A percentile compares a stretch with the other conserved stretches of the same genome.
Conservation (phyloP, 2,888 invertebrate species). For the Lasius platythorax region DNA sequence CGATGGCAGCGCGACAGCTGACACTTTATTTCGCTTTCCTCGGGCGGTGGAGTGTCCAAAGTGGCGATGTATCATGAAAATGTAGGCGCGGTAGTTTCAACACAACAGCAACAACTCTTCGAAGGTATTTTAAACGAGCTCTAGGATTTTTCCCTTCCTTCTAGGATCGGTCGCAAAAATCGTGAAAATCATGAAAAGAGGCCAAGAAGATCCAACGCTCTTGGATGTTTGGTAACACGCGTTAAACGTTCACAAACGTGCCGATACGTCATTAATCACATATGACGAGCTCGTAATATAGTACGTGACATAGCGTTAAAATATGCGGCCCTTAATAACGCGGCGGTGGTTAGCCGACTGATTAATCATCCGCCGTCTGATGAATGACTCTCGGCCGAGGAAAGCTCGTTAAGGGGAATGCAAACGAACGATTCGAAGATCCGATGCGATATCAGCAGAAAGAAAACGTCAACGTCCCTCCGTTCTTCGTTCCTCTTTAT, state of each 20-base stretch:
- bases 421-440: constrained; percentile 11
- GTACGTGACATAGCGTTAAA: constrained; percentile 42
- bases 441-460: not conserved
- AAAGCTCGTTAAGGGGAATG: constrained; percentile 37
- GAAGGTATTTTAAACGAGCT: not conserved
- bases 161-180: not conserved
- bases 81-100: not conserved
- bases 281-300: constrained; percentile 17
- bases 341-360: constrained; percentile 26
- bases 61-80: constrained; percentile 32
- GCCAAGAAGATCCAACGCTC: not conserved
- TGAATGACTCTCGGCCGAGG: constrained; percentile 46
- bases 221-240: not conserved
- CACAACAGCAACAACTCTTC: constrained; percentile 2
- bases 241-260: not conserved
- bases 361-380: constrained; percentile 56
- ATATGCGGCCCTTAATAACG: constrained; percentile 40
- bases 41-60: constrained; percentile 6
- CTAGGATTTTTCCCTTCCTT: no score
- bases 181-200: not conserved
- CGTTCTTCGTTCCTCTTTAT: constrained; percentile 21
- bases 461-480: not conserved
- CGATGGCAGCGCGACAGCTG: constrained; percentile 37
- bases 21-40: constrained; percentile 46
- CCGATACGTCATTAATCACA: constrained; percentile 31